Base-by-base conservation (phyloP, 2,113 vertebrate species). In the Psilopogon haemacephalus region DNA sequence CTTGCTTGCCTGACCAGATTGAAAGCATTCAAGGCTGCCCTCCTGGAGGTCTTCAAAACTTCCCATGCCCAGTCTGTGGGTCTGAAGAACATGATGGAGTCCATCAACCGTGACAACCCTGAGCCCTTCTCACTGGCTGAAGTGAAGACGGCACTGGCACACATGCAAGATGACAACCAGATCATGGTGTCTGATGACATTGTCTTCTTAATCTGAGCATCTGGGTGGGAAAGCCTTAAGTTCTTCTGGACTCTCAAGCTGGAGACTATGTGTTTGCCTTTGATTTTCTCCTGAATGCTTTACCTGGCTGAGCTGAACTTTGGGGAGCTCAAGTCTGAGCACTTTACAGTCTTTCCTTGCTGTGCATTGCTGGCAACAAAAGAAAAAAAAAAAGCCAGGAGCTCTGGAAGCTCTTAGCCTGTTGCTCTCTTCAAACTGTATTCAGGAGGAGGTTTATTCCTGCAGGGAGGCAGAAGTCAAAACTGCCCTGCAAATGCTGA, bases 161-260 rank as follows among this genome's bases (percentile, higher is more conserved):
- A 97, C 80, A 99, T 99, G 99, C 99, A 99, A 94, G 98, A 99
- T 1, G 98, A 98, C 94, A 99, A 99, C 98, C 99, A 99, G 96
- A 98, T 99, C 94, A 99, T 99, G 99, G 96, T 99, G 96, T 98
- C 99, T 0, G 99, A 99, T 38, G 98, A 99, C 94, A 99, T 99
- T 77, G 67, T 99, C 95, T 99, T 99, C 97, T 98, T 99, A 83
- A 99, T 99, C 97, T 99, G 96, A 98, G 50, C 54, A 19, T 62
- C 52, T 44, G 37, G 30, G 4, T 3, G 8, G 44, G 65, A 46
- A 18, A 91, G 23, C 27, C 33, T 2, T 2, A 10, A 55, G 9
- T 65, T 74, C 35, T 78, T 0, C 0, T 6, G 37, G 68, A 38
- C 67, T 74, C 24, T 37, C 8, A 38, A 28, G 24, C 40, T 86